Evolutionary conservation across 2,888 invertebrate genomes (phyloP).

Genomic region (Caenorhabditis sp.): DNA sequence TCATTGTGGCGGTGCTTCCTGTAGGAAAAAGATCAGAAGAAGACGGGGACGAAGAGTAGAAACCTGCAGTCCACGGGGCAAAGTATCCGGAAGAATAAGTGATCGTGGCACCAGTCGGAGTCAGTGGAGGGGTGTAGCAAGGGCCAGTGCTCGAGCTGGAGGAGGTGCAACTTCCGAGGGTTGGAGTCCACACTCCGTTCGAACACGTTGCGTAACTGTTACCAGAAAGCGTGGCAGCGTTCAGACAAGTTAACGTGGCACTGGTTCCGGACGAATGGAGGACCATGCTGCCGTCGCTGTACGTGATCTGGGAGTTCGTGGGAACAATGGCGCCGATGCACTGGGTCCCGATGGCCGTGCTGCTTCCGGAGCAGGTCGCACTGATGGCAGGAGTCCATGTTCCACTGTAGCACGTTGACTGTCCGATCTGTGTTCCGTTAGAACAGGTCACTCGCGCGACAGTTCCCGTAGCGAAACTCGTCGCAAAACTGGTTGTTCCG

Average conservation of each 20-base stretch:
- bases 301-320: constrained; percentile 29
- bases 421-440: constrained; percentile 53
- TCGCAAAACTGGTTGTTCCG: constrained; percentile 30
- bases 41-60: neutral
- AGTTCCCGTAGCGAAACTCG: constrained; percentile 57
- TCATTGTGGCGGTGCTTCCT: constrained; percentile 59
- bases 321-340: constrained; percentile 47
- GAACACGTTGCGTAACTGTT: constrained; percentile 40
- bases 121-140: constrained; percentile 52
- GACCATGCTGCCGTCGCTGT: constrained; percentile 42
- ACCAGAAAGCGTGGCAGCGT: constrained; percentile 22
- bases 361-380: constrained; percentile 34
- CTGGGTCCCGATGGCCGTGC: constrained; percentile 20
- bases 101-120: constrained; percentile 51
- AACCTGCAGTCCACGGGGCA: constrained; percentile 54
- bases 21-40: constrained; percentile 8
- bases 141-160: constrained; percentile 20
- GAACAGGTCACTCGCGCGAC: constrained; percentile 64
- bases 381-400: constrained; percentile 44
- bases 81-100: constrained; percentile 53
- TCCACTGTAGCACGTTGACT: constrained; percentile 36
- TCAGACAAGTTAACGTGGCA: constrained; percentile 43
- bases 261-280: constrained; percentile 31
- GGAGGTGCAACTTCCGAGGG: constrained; percentile 41
- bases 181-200: constrained; percentile 54